Conservation (phyloP, 2,888 invertebrate genomes). For the Xanthorhoe designata region DNA sequence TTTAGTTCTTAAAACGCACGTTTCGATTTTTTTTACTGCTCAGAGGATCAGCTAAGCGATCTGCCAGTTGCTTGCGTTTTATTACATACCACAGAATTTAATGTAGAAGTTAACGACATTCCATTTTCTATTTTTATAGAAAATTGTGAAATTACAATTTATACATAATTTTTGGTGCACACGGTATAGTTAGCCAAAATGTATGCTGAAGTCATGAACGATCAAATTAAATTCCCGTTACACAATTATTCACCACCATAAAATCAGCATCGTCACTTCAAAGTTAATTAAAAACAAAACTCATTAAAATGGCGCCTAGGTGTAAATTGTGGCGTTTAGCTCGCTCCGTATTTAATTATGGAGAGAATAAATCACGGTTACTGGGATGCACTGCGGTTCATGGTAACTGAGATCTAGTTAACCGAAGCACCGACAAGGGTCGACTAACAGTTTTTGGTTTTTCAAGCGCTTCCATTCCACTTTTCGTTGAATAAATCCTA, state of each 20-base stretch:
- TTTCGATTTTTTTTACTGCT: no score
- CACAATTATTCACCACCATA: constrained; percentile 5
- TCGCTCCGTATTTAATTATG: constrained; percentile 51
- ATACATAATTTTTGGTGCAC: no score
- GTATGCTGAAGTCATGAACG: no score
- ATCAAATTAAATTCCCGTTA: no score
- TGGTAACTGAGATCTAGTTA: constrained; percentile 13
- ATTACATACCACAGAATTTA: no score
- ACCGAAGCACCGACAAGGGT: neutral
- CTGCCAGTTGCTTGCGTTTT: no score
- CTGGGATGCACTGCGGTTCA: constrained; percentile 5
- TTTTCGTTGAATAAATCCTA: neutral
- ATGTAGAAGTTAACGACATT: no score
- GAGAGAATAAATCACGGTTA: constrained; percentile 49
- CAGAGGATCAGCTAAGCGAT: no score
- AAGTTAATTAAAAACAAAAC: constrained; percentile 38
- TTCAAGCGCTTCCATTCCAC: neutral
- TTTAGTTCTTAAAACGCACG: no score
- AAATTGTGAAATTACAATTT: no score
- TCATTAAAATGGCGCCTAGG: constrained; percentile 40
- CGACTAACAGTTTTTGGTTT: neutral
- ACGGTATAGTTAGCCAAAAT: no score
- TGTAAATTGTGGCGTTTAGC: constrained; percentile 47
- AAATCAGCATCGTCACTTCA: constrained; percentile 26
- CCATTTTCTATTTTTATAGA: no score